These are phyloP conservation scores for Dipus sagitta DNA, from an alignment of 2,797 vertebrate species.

Conservation along the genomic window DNA sequence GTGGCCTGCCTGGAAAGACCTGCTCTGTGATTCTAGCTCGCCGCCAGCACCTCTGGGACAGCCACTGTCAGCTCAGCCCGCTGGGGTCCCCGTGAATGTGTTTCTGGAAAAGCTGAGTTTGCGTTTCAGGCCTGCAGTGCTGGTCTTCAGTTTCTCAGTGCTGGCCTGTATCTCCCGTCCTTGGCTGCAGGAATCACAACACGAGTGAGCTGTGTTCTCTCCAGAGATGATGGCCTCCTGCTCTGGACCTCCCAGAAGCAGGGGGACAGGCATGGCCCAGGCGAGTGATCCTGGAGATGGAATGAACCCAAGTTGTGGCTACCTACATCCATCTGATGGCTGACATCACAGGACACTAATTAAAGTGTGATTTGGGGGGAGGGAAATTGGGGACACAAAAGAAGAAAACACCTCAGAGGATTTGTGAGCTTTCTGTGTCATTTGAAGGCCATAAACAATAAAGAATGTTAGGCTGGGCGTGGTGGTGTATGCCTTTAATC, in stretches of 20 bases:
- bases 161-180: accelerated
- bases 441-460: not conserved
- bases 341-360: not conserved
- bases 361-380: not conserved
- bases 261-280: not conserved
- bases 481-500: too few species aligned
- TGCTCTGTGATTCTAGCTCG: not conserved
- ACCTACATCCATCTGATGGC: not conserved
- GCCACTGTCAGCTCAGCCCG: not conserved
- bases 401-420: not conserved
- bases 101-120: not conserved
- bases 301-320: not conserved
- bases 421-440: not conserved
- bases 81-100: too few species aligned
- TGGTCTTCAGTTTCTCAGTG: not conserved
- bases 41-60: not conserved
- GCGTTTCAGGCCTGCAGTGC: not conserved
- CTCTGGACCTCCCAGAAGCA: not conserved
- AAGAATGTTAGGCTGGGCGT: not conserved
- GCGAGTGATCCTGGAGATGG: not conserved
- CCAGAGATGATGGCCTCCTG: accelerated
- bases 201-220: not conserved
- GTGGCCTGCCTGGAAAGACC: not conserved
- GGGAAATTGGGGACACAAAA: not conserved
- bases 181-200: not conserved